phyloP scores from a whole-genome alignment of 2,113 vertebrate species.

The Paedocypris sp. region DNA sequence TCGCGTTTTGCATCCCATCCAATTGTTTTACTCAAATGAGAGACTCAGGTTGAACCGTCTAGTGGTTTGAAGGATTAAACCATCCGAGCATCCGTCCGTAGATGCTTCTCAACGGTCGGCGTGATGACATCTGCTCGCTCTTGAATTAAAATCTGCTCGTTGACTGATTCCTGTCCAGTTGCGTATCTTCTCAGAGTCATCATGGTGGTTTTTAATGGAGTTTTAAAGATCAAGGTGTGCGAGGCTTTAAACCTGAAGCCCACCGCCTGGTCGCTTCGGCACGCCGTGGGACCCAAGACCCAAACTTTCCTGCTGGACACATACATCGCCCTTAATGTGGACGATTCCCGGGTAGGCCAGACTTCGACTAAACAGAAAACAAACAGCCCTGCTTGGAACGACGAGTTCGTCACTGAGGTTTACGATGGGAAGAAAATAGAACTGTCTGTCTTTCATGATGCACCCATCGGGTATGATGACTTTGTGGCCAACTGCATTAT shows the following conservation, averaged over 20 bases:
- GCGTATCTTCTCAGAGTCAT: conserved; percentile 41
- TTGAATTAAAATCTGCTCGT: conserved; percentile 10
- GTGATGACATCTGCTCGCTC: conserved; percentile 19
- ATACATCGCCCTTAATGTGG: conserved; percentile 95
- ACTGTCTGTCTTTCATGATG: conserved; percentile 96
- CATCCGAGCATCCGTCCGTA: conserved; percentile 13
- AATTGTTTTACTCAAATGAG: conserved; percentile 18
- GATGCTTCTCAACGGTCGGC: conserved; percentile 2
- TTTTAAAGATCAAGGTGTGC: conserved; percentile 94
- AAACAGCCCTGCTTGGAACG: conserved; percentile 93
- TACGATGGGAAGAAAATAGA: conserved; percentile 90
- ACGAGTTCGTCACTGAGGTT: conserved; percentile 95
- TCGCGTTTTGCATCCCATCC: conserved; percentile 27
- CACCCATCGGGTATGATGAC: conserved; percentile 96
- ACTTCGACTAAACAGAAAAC: conserved; percentile 93
- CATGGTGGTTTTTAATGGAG: conserved; percentile 98
- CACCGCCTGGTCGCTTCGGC: conserved; percentile 93
- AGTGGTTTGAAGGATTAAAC: conserved; percentile 9
- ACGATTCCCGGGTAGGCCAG: conserved; percentile 94
- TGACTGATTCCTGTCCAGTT: background rate
- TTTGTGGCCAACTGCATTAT: conserved; percentile 99
- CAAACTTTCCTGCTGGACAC: conserved; percentile 94
- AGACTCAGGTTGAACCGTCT: background rate
- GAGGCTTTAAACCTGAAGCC: conserved; percentile 96
- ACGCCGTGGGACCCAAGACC: conserved; percentile 86